Base-by-base conservation (phyloP, 2,888 invertebrate genomes). In the Acanthopleura granulata region DNA sequence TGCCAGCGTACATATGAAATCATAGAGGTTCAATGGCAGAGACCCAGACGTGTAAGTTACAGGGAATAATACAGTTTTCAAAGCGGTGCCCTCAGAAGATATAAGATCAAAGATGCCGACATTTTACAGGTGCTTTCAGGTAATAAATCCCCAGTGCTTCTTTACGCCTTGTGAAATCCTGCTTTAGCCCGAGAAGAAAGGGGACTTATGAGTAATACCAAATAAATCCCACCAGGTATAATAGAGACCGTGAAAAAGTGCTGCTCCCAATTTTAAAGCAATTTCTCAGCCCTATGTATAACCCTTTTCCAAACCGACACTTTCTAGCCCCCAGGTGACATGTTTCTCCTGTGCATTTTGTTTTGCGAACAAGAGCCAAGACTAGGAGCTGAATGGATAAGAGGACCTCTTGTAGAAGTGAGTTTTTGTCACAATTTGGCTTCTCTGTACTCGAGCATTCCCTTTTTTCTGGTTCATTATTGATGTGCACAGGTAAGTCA, bases 1-100 rank as follows among this genome's bases (percentile, higher is more conserved):
- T 66, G 66, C 22, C 25, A 66, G 29, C 25, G 66, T 66, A 66
- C 66, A 66, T 66, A 66, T 66, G 66, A 66, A 66, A 66, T 66
- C 66, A 66, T 27, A 66, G 25, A 16, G 66, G 27, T 25, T 27
- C 27, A 27, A 27, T 27, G 25, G 29, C 16, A 18, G 25, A 22
- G 29, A 22, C 29, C 29, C 15, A 27, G 29, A 25, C 66, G 66
- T 27, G 16, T 66, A 22, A 27, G 66, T 66, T 66, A 22, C 22
- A 66, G 22, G 3, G 29, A 27, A 66, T 66, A 66, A 66, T 66
- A 66, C 66, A 66, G 66, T 66, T 66, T 66, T 66, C 66, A 27
- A 27, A 27, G 66, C 22, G 66, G 27, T 27, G 18, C 29, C 25
- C 66, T 66, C 22, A 27, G 66, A 66, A 66, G 66, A 66, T 66